phyloP scores from a whole-genome alignment of 2,113 vertebrate species.

The Origma solitaria region DNA sequence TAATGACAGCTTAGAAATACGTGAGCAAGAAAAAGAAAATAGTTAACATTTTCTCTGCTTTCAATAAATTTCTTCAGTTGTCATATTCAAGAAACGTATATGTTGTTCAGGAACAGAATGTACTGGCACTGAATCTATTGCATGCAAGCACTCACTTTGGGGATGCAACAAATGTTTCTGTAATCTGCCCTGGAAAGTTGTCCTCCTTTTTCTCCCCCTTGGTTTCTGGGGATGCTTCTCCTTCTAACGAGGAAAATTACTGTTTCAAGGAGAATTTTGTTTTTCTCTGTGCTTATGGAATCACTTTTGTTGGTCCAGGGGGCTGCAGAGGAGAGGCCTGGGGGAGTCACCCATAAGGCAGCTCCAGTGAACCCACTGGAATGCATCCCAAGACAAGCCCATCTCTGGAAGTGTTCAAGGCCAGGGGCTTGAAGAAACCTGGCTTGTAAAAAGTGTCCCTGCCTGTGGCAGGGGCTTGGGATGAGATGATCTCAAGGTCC shows the following conservation, averaged over 20 bases:
- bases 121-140: conserved; percentile 33
- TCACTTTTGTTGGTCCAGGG: not conserved
- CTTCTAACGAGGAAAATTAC: not conserved
- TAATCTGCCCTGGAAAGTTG: conserved; percentile 13
- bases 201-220: not conserved
- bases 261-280: not conserved
- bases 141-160: conserved; percentile 6
- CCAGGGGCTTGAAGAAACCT: not conserved
- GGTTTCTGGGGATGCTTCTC: not conserved
- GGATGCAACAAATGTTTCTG: conserved; percentile 36
- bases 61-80: conserved; percentile 36
- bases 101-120: conserved; percentile 58
- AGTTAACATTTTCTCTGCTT: conserved; percentile 36
- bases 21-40: not conserved
- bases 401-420: not conserved
- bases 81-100: conserved; percentile 39
- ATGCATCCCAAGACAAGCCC: not conserved
- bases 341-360: not conserved
- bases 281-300: not conserved
- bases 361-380: not conserved
- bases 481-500: not conserved
- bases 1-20: not conserved
- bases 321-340: not conserved
- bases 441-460: not conserved
- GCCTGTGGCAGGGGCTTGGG: rapidly evolving